Conservation (phyloP, 92 coral and sea anemone genomes). For the Umimayanthus kanabou region DNA sequence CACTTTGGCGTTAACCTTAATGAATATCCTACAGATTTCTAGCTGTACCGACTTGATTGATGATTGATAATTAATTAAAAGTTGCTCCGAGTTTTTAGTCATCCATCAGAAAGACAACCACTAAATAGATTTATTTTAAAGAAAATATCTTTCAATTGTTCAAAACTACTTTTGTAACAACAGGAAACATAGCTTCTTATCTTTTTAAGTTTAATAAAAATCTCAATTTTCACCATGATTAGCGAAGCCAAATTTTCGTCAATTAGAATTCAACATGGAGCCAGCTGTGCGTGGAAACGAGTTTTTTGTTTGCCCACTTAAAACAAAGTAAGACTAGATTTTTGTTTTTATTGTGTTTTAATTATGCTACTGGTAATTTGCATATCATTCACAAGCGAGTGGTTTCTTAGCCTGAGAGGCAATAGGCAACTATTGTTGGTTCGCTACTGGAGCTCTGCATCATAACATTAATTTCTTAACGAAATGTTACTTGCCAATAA, state of each 20-base stretch:
- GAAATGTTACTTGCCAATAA: background rate
- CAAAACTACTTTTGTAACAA: too few relatives aligned
- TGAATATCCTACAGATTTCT: background rate
- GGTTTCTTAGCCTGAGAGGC: background rate
- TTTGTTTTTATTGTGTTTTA: conserved; percentile 3
- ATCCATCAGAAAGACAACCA: background rate
- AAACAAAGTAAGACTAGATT: background rate
- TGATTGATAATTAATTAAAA: too few relatives aligned
- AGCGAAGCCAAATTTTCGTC: background rate
- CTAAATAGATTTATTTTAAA: too few relatives aligned
- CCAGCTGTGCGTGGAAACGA: background rate
- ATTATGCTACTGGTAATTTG: conserved; percentile 23
- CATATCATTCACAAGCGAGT: conserved; percentile 12
- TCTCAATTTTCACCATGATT: background rate
- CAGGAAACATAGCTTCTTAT: background rate
- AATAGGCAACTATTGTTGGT: background rate
- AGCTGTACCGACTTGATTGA: too few relatives aligned
- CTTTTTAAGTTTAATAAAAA: background rate
- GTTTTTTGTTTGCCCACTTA: conserved; percentile 25
- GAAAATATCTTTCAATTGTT: background rate
- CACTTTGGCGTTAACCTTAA: background rate
- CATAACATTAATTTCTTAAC: background rate
- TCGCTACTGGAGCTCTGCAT: background rate
- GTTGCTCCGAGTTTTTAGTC: background rate
- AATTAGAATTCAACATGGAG: conserved; percentile 1